These are phyloP conservation scores for Ciconia maguari DNA, from an alignment of 2,113 vertebrate species.

Conservation along the genomic window DNA sequence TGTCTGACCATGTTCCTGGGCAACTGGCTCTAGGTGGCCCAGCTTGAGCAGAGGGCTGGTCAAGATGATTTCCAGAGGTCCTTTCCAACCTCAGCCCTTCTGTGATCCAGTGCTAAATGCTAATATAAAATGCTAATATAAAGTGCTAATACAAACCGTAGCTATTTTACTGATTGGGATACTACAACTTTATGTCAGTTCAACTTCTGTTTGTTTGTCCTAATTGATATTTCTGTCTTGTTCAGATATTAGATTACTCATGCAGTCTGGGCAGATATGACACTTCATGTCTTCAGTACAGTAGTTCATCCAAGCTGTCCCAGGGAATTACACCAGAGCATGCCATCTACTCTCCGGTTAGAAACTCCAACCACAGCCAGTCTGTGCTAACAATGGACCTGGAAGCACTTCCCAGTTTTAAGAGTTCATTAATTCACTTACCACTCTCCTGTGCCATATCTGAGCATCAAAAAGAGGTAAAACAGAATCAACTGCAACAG, in stretches of 20 bases:
- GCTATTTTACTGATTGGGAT: neutral
- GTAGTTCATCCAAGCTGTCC: neutral
- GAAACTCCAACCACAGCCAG: neutral
- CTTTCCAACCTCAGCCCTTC: neutral
- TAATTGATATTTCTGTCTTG: neutral
- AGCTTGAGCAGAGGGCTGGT: neutral
- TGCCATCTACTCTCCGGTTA: neutral
- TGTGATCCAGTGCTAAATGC: neutral
- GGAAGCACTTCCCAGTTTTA: neutral
- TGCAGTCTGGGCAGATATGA: neutral
- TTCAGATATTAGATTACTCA: neutral
- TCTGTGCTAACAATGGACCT: neutral
- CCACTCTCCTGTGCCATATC: neutral
- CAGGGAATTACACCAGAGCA: neutral
- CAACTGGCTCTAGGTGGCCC: neutral
- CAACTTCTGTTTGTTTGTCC: neutral
- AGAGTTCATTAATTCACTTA: neutral
- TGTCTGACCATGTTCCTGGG: neutral
- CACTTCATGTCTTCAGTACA: neutral
- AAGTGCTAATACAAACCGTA: neutral
- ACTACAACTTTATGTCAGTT: neutral
- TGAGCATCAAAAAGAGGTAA: neutral
- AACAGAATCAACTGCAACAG: neutral
- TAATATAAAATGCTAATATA: neutral
- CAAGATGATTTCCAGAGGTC: neutral